Base-by-base conservation (phyloP, 1,140 invertebrate species). In the Zophobas morio region DNA sequence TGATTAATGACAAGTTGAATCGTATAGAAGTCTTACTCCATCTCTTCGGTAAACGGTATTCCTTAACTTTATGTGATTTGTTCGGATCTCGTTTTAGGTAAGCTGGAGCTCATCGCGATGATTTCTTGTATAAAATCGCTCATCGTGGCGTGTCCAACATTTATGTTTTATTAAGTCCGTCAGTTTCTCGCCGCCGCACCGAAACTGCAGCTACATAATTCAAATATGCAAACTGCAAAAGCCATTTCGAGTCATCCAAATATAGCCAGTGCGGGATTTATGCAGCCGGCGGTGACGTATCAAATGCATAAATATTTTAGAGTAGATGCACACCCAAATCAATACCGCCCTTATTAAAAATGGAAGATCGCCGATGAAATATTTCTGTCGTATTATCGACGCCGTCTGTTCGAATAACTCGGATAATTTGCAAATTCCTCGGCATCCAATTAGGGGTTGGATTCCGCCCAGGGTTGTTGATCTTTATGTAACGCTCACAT, bases 191-290 rank as follows among this genome's bases (percentile, higher is more conserved):
- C 6, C 56, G 34, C 20, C 54, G 34, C 4, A 60, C 56, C 56
- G 36, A 60, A 60, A 39, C 56, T 60, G 56, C 56, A 60, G 56
- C 56, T 60, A 60, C 56, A 60, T 60, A 60, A 60, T 60, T 60
- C 56, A 60, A 2, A 35, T 8, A 60, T 36, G 56, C 42, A 20
- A 20, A 20, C 53, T 54, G 53, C 53, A 60, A 60, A 60, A 60
- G 56, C 56, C 56, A 60, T 60, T 60, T 60, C 34, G 56, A 37
- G 37, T 37, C 36, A 36, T 60, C 56, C 56, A 39, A 60, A 39
- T 60, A 60, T 60, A 60, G 56, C 49, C 32, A 33, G 54, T 57
- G 54, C 56, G 37, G 33, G 56, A 60, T 60, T 60, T 60, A 60
- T 60, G 56, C 56, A 39, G 56, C 8, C 0, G 6, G 35, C 35